A percentile compares a stretch with the other conserved stretches of the same genome.
These are phyloP conservation scores for Pithys albifrons DNA, from an alignment of 2,113 vertebrate genomes.

Conservation along the genomic window DNA sequence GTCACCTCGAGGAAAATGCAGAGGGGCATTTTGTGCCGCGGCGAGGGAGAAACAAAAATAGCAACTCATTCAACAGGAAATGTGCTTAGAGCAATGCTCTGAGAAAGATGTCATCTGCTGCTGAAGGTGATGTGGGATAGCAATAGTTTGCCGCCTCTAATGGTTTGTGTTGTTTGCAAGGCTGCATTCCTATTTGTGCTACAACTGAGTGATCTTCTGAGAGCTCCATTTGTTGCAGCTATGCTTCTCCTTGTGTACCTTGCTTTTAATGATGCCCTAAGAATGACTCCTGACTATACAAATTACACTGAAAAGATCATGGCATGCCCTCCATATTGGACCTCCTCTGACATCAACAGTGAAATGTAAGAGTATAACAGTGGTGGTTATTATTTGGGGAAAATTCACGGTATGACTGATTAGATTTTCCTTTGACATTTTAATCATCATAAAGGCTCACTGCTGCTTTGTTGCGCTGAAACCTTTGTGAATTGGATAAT, in stretches of 20 bases:
- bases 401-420: constrained; percentile 21
- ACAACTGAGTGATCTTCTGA: neutral
- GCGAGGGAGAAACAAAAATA: neutral
- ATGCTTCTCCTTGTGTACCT: neutral
- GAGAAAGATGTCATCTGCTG: neutral
- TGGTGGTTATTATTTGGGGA: neutral
- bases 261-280: neutral
- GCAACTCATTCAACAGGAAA: neutral
- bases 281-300: neutral
- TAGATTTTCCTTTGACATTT: constrained; percentile 40
- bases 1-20: neutral
- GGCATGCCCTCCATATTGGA: neutral
- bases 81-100: neutral
- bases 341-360: neutral
- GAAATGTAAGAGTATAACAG: neutral
- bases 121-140: neutral
- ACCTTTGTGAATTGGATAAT: constrained; percentile 42
- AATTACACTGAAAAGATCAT: neutral
- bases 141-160: neutral
- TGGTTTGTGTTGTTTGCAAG: neutral
- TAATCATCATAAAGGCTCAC: constrained; percentile 32
- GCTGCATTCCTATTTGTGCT: neutral
- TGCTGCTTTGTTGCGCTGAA: constrained; percentile 35
- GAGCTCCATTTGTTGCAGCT: neutral
- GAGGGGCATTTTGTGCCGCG: neutral